phyloP scores from a whole-genome alignment of 37 sponge, comb jelly and placozoan genomes.

The Eunapius fragilis region DNA sequence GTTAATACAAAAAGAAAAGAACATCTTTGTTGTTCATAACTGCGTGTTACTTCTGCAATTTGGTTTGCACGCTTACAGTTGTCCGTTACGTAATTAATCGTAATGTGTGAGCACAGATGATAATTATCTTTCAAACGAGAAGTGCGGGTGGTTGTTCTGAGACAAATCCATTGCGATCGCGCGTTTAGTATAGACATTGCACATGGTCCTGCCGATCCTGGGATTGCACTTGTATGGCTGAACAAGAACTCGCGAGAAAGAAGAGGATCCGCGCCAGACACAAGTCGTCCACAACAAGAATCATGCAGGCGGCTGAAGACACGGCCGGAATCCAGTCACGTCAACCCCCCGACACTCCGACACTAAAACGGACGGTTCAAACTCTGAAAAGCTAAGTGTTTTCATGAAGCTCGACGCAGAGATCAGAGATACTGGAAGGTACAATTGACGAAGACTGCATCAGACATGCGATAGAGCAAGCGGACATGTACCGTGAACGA shows the following conservation, averaged over 20 bases:
- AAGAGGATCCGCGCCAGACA: conserved; percentile 29
- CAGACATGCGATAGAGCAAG: conserved; percentile 17
- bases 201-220: too few relatives aligned
- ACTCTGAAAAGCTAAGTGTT: conserved; percentile 13
- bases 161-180: too few relatives aligned
- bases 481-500: not conserved
- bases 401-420: conserved; percentile 4
- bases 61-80: too few relatives aligned
- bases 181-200: too few relatives aligned
- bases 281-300: conserved; percentile 5
- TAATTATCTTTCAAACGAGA: too few relatives aligned
- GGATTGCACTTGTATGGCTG: too few relatives aligned
- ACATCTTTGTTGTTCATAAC: too few relatives aligned
- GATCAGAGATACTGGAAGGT: conserved; percentile 21
- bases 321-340: not conserved
- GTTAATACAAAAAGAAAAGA: too few relatives aligned
- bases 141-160: too few relatives aligned
- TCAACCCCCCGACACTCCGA: not conserved
- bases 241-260: not conserved
- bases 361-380: conserved; percentile 10
- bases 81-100: too few relatives aligned
- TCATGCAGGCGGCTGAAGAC: not conserved
- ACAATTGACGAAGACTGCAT: not conserved
- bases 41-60: too few relatives aligned
- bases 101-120: too few relatives aligned